A percentile compares a stretch with the other conserved stretches of the same genome.
Conservation (phyloP, 2,888 invertebrate species). For the Venustoraphidia nigricollis region DNA sequence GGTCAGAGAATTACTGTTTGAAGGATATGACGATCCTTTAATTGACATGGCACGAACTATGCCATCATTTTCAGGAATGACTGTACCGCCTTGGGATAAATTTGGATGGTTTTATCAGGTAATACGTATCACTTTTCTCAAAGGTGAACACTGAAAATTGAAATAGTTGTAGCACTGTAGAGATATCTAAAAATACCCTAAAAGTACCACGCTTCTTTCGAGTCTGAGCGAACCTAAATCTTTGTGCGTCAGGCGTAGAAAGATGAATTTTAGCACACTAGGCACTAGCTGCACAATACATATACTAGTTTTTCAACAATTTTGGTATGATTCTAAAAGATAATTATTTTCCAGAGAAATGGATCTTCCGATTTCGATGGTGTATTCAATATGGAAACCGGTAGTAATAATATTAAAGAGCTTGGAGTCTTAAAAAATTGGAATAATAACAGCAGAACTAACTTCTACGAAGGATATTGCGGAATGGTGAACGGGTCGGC, state of each 20-base stretch:
- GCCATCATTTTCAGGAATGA: constrained; percentile 30
- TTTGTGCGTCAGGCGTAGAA: too few species aligned
- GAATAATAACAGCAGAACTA: constrained; percentile 47
- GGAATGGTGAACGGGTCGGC: constrained; percentile 53
- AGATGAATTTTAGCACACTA: too few species aligned
- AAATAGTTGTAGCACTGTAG: too few species aligned
- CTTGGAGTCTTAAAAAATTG: constrained; percentile 57
- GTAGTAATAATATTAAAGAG: constrained; percentile 37
- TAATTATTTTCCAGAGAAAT: constrained; percentile 45
- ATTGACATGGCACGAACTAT: constrained; percentile 47
- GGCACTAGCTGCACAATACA: too few species aligned
- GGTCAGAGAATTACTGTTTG: constrained; percentile 57
- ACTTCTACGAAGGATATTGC: constrained; percentile 36
- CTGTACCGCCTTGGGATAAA: constrained; percentile 45
- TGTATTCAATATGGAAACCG: constrained; percentile 60
- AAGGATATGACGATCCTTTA: constrained; percentile 63
- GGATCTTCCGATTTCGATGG: constrained; percentile 59
- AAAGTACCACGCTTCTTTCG: too few species aligned
- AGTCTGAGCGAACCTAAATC: too few species aligned
- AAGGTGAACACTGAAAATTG: neutral
- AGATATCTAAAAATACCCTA: too few species aligned
- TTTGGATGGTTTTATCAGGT: constrained; percentile 79
- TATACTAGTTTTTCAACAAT: too few species aligned
- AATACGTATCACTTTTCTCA: constrained; percentile 13
- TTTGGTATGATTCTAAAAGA: too few species aligned